Percentiles rank a stretch among this genome's conserved stretches.
Evolutionary conservation across 2,113 vertebrate species (phyloP).

Genomic region (Tenebrosternarchus preto): DNA sequence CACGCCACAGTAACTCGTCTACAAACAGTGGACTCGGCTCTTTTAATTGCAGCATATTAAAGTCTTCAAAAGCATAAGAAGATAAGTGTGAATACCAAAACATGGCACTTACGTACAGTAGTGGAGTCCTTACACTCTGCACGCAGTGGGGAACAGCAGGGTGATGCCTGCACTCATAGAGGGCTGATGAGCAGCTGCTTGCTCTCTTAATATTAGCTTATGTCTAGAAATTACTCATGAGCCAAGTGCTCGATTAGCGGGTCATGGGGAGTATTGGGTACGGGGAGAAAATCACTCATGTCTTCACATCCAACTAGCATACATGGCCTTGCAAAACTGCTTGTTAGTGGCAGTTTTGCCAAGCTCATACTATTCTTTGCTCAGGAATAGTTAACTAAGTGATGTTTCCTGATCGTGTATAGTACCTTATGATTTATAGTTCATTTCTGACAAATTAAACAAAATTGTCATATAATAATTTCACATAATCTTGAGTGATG

Average conservation of each 20-base stretch:
- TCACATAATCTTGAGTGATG: neutral
- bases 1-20: too few species aligned
- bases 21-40: too few species aligned
- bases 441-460: neutral
- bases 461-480: neutral
- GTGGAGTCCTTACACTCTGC: too few species aligned
- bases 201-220: neutral
- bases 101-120: too few species aligned
- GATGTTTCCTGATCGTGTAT: neutral
- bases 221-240: conserved; percentile 29
- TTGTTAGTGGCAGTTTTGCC: neutral
- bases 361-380: neutral
- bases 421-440: neutral
- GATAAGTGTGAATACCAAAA: too few species aligned
- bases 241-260: neutral
- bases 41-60: too few species aligned
- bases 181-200: neutral
- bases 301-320: neutral
- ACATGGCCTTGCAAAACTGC: neutral
- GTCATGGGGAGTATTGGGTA: neutral
- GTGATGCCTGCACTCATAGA: neutral
- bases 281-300: neutral
- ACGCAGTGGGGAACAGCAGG: too few species aligned
- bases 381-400: neutral
- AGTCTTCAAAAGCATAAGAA: too few species aligned